Evolutionary conservation across 2,888 invertebrate species (phyloP).

Genomic region (Trissolcus japonicus): DNA sequence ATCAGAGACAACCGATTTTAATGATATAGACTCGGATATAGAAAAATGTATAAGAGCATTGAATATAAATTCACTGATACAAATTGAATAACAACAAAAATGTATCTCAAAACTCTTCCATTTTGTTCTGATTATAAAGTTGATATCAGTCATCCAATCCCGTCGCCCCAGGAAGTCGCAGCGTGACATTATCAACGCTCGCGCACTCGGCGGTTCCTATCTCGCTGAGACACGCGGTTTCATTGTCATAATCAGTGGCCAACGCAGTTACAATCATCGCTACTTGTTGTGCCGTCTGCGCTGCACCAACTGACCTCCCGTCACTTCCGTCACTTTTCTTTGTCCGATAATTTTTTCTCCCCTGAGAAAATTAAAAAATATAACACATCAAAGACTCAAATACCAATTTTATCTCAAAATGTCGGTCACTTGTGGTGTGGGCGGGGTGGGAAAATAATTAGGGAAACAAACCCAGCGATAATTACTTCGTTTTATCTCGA

Average conservation of each 20-base stretch:
- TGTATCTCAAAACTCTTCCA: neutral
- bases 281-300: constrained; percentile 57
- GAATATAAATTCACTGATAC: too few species aligned
- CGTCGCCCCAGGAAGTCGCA: constrained; percentile 67
- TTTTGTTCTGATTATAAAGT: neutral
- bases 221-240: constrained; percentile 63
- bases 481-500: neutral
- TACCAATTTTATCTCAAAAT: too few species aligned
- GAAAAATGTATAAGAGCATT: too few species aligned
- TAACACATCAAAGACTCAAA: too few species aligned
- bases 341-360: neutral
- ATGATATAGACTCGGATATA: too few species aligned
- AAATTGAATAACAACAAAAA: constrained; percentile 2
- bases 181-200: constrained; percentile 64
- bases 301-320: constrained; percentile 22
- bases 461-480: too few species aligned
- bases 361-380: too few species aligned
- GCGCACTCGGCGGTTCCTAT: constrained; percentile 65
- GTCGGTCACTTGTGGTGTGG: too few species aligned
- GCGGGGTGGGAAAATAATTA: too few species aligned
- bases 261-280: constrained; percentile 60
- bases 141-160: constrained; percentile 25
- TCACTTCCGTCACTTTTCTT: constrained; percentile 25
- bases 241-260: constrained; percentile 59
- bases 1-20: too few species aligned